A percentile compares a stretch with the other conserved stretches of the same genome.
Evolutionary conservation across 2,797 vertebrate species (phyloP).

Genomic region (Okamejei kenojei): DNA sequence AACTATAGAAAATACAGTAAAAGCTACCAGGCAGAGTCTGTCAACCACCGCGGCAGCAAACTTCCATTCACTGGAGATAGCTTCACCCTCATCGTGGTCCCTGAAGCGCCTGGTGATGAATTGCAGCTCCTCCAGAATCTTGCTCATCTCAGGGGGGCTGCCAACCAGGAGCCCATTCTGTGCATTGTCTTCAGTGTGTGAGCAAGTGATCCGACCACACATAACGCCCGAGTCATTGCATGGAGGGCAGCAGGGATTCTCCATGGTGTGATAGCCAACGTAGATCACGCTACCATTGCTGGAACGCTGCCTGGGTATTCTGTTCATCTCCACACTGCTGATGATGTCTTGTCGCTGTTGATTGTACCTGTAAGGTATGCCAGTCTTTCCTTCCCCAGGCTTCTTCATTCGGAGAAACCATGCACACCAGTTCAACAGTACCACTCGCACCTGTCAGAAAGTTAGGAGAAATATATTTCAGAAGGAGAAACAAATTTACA

Average conservation of each 20-base stretch:
- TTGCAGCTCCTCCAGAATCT: conserved; percentile 77
- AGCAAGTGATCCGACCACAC: conserved; percentile 51
- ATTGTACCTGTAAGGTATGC: conserved; percentile 52
- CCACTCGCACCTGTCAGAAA: conserved; percentile 62
- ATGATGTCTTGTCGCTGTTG: conserved; percentile 61
- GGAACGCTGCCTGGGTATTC: conserved; percentile 60
- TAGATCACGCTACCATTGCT: conserved; percentile 71
- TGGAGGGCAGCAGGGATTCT: conserved; percentile 63
- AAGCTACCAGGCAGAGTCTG: conserved; percentile 80
- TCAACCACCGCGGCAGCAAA: conserved; percentile 85
- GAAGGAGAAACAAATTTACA: background rate
- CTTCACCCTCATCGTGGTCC: conserved; percentile 75
- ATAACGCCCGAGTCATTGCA: conserved; percentile 59
- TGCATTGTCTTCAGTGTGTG: conserved; percentile 53
- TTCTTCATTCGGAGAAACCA: conserved; percentile 91
- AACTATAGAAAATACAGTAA: conserved; percentile 84
- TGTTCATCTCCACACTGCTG: conserved; percentile 67
- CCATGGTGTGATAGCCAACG: conserved; percentile 65
- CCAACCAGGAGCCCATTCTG: conserved; percentile 60
- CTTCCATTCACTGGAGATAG: conserved; percentile 83
- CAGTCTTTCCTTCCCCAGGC: conserved; percentile 63
- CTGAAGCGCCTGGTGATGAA: conserved; percentile 78
- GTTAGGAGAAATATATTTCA: background rate
- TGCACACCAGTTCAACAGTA: conserved; percentile 82
- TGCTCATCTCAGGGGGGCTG: conserved; percentile 63